Conservation (phyloP, 2,113 vertebrate species). For the Myotis davidii region DNA sequence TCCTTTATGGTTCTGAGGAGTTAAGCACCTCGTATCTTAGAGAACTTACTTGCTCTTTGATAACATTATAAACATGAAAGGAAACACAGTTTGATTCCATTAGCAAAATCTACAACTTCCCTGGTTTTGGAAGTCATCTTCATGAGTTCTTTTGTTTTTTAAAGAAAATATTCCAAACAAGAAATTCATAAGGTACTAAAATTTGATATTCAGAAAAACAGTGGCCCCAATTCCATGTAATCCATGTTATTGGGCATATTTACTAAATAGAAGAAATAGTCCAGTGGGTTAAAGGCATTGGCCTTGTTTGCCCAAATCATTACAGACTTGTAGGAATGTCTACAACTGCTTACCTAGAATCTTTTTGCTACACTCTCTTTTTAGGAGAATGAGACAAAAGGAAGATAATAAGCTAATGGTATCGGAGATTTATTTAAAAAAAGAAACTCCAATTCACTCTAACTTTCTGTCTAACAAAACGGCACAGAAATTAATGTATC, state of each 20-base stretch:
- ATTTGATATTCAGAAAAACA: not conserved
- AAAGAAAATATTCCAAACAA: slow-evolving; percentile 36
- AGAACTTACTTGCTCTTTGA: slow-evolving; percentile 29
- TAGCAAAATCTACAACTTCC: slow-evolving; percentile 27
- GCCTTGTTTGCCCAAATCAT: not conserved
- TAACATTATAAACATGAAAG: slow-evolving; percentile 22
- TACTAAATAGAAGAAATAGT: not conserved
- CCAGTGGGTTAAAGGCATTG: not conserved
- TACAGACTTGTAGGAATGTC: not conserved
- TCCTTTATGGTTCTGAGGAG: not conserved
- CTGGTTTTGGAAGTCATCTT: slow-evolving; percentile 39
- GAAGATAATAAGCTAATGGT: not conserved
- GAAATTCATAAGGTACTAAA: slow-evolving; percentile 2
- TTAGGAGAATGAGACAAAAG: slow-evolving; percentile 20
- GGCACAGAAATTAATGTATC: not conserved
- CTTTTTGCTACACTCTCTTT: not conserved
- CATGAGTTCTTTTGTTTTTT: slow-evolving; percentile 46
- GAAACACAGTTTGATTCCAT: slow-evolving; percentile 41
- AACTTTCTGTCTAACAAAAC: slow-evolving; percentile 13
- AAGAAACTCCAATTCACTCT: not conserved
- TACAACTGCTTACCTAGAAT: not conserved
- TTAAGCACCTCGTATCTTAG: not conserved
- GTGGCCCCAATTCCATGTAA: not conserved
- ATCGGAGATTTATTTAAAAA: slow-evolving; percentile 43
- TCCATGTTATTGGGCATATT: not conserved